Evolutionary conservation across 2,113 vertebrate species (phyloP).

Genomic region (Peromyscus maniculatus): DNA sequence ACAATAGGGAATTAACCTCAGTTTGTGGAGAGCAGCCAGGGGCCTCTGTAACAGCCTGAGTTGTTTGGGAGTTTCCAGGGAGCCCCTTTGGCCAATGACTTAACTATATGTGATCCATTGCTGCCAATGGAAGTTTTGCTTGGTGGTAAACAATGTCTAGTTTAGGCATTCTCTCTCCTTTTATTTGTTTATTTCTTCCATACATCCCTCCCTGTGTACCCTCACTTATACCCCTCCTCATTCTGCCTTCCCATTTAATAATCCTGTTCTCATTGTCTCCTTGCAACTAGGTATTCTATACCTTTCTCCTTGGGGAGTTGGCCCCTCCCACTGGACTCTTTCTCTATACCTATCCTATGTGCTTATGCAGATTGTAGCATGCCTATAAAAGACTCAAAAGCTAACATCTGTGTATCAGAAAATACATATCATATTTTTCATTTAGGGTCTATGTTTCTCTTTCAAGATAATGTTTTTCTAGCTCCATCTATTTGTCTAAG

Average conservation of each 20-base stretch:
- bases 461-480: neutral
- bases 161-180: neutral
- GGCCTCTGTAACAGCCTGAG: neutral
- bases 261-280: neutral
- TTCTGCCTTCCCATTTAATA: neutral
- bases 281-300: no score
- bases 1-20: neutral
- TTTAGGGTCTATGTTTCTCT: neutral
- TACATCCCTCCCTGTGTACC: neutral
- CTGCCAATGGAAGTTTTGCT: neutral
- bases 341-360: neutral
- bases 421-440: neutral
- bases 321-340: neutral
- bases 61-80: neutral
- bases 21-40: neutral
- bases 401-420: neutral
- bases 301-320: neutral
- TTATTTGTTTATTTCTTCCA: neutral
- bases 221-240: neutral
- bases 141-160: neutral
- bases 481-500: neutral
- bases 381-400: neutral
- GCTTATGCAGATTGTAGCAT: neutral
- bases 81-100: no score
- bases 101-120: neutral